Conservation (phyloP, 2,797 vertebrate genomes). For the Euthynnus affinis region DNA sequence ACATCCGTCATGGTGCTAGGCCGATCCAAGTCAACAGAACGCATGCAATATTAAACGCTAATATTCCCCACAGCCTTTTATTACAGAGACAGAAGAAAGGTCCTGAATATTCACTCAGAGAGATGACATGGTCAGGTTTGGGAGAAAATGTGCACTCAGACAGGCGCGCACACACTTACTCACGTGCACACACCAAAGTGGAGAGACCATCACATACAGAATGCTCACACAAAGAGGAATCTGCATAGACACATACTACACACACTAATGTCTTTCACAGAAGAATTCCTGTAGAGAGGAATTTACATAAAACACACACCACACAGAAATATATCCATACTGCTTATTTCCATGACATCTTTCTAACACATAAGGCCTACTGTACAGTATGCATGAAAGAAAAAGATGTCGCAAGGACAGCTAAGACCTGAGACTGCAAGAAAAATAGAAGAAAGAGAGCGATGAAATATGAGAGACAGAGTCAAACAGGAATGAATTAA, state of each 20-base stretch:
- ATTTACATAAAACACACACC: slow-evolving; percentile 42
- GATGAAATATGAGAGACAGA: slow-evolving; percentile 54
- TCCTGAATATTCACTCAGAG: slow-evolving; percentile 81
- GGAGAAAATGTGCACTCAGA: slow-evolving; percentile 39
- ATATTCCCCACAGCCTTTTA: slow-evolving; percentile 85
- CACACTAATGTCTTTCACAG: slow-evolving; percentile 39
- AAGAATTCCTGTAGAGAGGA: slow-evolving; percentile 21
- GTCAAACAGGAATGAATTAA: slow-evolving; percentile 65
- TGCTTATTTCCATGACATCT: slow-evolving; percentile 34
- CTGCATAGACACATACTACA: slow-evolving; percentile 17
- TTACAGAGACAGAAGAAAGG: slow-evolving; percentile 84
- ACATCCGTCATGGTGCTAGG: slow-evolving; percentile 82
- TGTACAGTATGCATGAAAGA: slow-evolving; percentile 1
- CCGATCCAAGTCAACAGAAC: slow-evolving; percentile 84
- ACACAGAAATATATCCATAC: slow-evolving; percentile 13
- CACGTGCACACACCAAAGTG: neutral
- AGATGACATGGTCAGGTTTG: slow-evolving; percentile 73
- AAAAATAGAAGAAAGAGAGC: slow-evolving; percentile 37
- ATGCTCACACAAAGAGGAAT: slow-evolving; percentile 31
- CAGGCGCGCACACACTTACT: slow-evolving; percentile 6
- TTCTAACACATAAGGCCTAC: slow-evolving; percentile 35
- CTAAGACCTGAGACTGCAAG: slow-evolving; percentile 29
- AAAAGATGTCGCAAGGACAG: slow-evolving; percentile 9
- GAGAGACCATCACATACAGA: neutral
- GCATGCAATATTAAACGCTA: slow-evolving; percentile 88